Evolutionary conservation across 2,113 vertebrate species (phyloP).

Genomic region (Pardalotus punctatus): DNA sequence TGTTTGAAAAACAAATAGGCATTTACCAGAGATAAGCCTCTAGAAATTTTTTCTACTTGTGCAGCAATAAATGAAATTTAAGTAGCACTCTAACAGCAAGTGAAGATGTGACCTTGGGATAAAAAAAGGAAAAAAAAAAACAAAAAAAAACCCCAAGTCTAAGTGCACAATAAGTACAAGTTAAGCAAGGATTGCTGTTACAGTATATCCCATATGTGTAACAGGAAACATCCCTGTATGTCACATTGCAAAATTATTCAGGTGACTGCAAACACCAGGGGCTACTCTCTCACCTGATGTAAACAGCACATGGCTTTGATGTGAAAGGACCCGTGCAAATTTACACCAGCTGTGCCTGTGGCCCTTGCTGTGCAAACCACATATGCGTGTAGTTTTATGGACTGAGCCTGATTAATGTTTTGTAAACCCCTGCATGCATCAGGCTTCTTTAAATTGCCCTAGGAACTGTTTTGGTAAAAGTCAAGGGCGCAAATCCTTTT

Average conservation of each 20-base stretch:
- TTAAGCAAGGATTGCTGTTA: neutral
- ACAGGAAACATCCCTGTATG: slow-evolving; percentile 55
- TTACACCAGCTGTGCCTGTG: slow-evolving; percentile 47
- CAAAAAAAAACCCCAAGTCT: neutral
- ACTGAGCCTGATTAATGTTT: slow-evolving; percentile 64
- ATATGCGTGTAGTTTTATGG: slow-evolving; percentile 59
- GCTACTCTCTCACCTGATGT: slow-evolving; percentile 60
- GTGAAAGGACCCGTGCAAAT: slow-evolving; percentile 61
- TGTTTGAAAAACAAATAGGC: neutral
- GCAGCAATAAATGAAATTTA: neutral
- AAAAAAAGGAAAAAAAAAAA: neutral
- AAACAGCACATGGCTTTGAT: slow-evolving; percentile 54
- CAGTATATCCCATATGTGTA: neutral
- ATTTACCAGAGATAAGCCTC: neutral
- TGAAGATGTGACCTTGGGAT: neutral
- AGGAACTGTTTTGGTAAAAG: neutral
- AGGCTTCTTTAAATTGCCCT: slow-evolving; percentile 16
- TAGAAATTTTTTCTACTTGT: neutral
- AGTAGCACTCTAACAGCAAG: neutral
- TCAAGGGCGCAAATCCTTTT: neutral
- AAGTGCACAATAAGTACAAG: neutral
- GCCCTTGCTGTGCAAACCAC: slow-evolving; percentile 49
- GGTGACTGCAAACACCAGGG: slow-evolving; percentile 68
- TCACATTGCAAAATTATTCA: slow-evolving; percentile 58
- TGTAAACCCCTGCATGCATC: slow-evolving; percentile 21